Evolutionary conservation across 2,888 invertebrate species (phyloP).

Genomic region (Gibbula magus): DNA sequence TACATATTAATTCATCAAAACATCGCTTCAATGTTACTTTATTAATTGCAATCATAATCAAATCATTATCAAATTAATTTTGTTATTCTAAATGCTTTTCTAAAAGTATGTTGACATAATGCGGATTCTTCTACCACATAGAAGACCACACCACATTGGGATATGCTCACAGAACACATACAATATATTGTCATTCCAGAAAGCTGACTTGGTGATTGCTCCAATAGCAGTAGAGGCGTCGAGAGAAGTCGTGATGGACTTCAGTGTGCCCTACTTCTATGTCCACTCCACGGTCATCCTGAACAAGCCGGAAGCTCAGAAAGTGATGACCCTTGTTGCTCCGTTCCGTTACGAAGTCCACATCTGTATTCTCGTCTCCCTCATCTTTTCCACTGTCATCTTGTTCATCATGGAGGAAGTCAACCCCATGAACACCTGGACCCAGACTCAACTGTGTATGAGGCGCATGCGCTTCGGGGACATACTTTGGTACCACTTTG

Average conservation of each 20-base stretch:
- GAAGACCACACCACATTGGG: too few species aligned
- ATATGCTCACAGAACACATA: not conserved
- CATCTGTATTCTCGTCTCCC: not conserved
- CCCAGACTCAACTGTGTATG: too few species aligned
- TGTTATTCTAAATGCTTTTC: too few species aligned
- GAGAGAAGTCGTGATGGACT: not conserved
- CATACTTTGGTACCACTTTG: not conserved
- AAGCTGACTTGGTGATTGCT: not conserved
- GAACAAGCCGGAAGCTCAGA: not conserved
- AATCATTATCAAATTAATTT: too few species aligned
- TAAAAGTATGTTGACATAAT: too few species aligned
- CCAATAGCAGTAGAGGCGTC: not conserved
- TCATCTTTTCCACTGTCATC: conserved; percentile 9
- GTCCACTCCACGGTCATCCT: not conserved
- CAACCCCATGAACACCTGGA: not conserved
- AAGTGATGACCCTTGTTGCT: not conserved
- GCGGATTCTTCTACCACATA: too few species aligned
- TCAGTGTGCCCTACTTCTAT: not conserved
- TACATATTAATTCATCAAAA: too few species aligned
- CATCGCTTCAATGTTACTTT: too few species aligned
- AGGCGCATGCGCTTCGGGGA: not conserved
- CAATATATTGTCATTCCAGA: not conserved
- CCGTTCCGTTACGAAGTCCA: conserved; percentile 13
- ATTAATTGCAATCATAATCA: too few species aligned
- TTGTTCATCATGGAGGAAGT: not conserved